These are phyloP conservation scores for Tenebrosternarchus preto DNA, from an alignment of 2,113 vertebrate genomes.

Conservation along the genomic window DNA sequence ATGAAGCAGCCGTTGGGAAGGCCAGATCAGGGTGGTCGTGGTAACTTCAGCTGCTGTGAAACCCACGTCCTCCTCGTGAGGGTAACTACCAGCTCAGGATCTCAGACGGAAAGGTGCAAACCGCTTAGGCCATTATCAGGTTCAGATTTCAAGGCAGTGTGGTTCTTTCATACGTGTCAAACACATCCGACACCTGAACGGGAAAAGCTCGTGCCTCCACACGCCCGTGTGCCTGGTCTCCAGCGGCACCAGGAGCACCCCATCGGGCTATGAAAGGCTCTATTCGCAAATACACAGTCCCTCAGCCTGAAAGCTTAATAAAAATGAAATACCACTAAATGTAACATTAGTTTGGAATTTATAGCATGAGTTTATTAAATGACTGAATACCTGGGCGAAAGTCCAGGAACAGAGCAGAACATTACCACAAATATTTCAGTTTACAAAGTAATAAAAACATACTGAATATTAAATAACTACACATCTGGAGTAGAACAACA, in stretches of 20 bases:
- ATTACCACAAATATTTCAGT: too few species aligned
- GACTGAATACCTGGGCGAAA: too few species aligned
- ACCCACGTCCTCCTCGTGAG: neutral
- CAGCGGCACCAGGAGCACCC: neutral
- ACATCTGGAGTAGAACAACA: neutral
- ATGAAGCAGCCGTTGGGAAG: neutral
- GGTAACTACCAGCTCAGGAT: neutral
- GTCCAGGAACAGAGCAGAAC: too few species aligned
- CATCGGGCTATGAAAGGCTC: neutral
- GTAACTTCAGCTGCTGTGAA: neutral
- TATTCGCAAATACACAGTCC: neutral
- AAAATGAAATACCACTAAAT: neutral
- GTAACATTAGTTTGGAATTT: neutral
- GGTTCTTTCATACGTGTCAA: constrained; percentile 5
- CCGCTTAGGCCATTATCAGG: neutral
- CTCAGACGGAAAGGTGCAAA: neutral
- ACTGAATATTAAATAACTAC: neutral
- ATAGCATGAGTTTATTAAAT: too few species aligned
- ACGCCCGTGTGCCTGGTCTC: constrained; percentile 14
- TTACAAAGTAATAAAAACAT: too few species aligned
- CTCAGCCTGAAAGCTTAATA: constrained; percentile 15
- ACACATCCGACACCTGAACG: constrained; percentile 22
- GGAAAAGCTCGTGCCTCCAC: constrained; percentile 30
- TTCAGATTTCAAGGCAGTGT: constrained; percentile 21
- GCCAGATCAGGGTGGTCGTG: neutral